phyloP scores from a whole-genome alignment of 2,888 invertebrate species.

The Platycheirus albimanus region DNA sequence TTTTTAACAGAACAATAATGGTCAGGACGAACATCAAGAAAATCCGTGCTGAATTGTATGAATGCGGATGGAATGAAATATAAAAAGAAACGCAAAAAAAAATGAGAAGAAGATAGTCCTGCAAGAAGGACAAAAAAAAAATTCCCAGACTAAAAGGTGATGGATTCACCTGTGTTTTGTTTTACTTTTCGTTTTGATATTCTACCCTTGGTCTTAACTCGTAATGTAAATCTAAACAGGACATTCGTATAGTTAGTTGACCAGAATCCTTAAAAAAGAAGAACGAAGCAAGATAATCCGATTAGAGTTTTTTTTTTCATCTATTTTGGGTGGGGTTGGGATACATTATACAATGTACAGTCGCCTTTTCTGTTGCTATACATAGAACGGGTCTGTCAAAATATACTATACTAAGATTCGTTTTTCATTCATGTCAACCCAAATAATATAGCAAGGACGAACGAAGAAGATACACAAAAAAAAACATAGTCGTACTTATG shows the following conservation, averaged over 20 bases:
- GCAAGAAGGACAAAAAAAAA: not conserved
- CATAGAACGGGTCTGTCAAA: conserved; percentile 20
- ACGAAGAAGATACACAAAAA: not conserved
- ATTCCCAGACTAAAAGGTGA: not conserved
- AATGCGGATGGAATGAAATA: too few relatives aligned
- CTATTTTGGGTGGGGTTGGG: too few relatives aligned
- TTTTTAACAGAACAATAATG: not conserved
- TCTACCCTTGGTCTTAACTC: conserved; percentile 35
- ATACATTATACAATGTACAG: too few relatives aligned
- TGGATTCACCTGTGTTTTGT: not conserved
- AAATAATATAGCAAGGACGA: not conserved
- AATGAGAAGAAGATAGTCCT: not conserved
- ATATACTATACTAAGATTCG: conserved; percentile 14
- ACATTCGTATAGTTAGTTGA: not conserved
- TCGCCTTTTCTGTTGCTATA: too few relatives aligned
- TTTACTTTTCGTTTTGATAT: conserved; percentile 35
- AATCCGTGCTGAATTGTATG: too few relatives aligned
- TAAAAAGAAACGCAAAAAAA: too few relatives aligned
- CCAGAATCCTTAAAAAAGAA: not conserved
- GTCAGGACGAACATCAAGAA: not conserved
- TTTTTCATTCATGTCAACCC: conserved; percentile 22
- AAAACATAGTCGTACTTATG: conserved; percentile 15
- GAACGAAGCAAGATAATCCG: conserved; percentile 22
- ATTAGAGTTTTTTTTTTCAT: conserved; percentile 28
- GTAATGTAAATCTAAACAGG: conserved; percentile 49